Base-by-base conservation (phyloP, 64 coral and sea anemone genomes). In the Porites australiensis region DNA sequence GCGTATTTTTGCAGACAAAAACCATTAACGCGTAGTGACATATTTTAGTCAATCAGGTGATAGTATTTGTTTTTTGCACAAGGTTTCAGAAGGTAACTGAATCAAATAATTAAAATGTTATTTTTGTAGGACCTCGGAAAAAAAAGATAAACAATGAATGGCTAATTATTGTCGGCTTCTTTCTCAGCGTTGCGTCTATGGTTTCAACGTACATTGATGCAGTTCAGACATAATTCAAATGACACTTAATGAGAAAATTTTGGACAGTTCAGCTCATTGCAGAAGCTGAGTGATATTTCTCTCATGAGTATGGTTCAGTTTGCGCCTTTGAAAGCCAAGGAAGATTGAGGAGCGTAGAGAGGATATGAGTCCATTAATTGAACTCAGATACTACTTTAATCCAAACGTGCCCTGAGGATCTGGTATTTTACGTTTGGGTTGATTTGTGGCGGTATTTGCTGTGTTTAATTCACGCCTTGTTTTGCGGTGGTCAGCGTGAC, bases 1-100 rank as follows among this genome's bases (percentile, higher is more conserved):
- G 44, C 18, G 44, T 20, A 66, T 20, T 51, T 84, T 84, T 20
- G 48, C 63, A 84, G 81, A 84, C 81, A 49, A 49, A 68, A 68
- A 84, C 64, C 81, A 84, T 84, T 69, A 84, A 65, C 45, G 49
- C 44, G 37, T 44, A 6, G 11, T 84, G 81, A 51, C 81, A 84
- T 51, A 65, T 46, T 65, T 82, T 14, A 64, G 19, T 64, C 44
- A 47, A 84, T 69, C 44, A 19, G 58, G 63, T 82, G 53, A 47
- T 47, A 19, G 16, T 76, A 76, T 50, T 76, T 76, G 49, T 76
- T 16, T 76, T 8, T 15, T 18, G 47, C 13, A 19, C 50, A 50
- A 76, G 50, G 16, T 44, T 44, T 50, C n/a, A 50, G 73, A 12
- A 50, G 45, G 49, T 16, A 19, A 76, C n/a, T 18, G 5, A 18